Percentiles rank a stretch among this genome's conserved stretches.
These are phyloP conservation scores for Gryllus longicercus DNA, from an alignment of 2,888 invertebrate species.

Conservation along the genomic window DNA sequence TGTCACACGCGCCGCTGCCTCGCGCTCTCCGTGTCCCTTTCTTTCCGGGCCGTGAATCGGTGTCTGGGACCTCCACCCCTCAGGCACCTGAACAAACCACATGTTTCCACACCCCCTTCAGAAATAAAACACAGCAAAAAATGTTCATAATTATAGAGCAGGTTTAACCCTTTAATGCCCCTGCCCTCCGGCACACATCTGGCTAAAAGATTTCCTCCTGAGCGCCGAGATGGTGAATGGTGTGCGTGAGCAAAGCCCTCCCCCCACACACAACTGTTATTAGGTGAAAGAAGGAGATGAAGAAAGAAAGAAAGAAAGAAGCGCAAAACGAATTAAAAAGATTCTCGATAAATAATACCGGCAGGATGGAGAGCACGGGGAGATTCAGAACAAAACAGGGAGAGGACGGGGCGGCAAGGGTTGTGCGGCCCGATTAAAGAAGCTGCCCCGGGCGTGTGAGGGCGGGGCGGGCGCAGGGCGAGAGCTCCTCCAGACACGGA, in stretches of 20 bases:
- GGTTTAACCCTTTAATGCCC: constrained; percentile 31
- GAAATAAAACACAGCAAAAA: constrained; percentile 32
- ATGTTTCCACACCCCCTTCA: constrained; percentile 33
- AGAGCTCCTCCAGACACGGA: neutral
- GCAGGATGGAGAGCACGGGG: constrained; percentile 28
- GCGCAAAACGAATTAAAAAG: constrained; percentile 33
- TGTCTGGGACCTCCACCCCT: constrained; percentile 24
- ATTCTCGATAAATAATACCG: constrained; percentile 35
- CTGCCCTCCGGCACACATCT: constrained; percentile 31
- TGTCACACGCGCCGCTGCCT: constrained; percentile 1
- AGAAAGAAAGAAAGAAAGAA: constrained; percentile 34
- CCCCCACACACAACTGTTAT: constrained; percentile 29
- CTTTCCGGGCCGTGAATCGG: neutral
- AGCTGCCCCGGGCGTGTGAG: neutral
- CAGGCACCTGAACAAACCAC: constrained; percentile 34
- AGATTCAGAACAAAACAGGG: constrained; percentile 25
- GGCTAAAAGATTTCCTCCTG: constrained; percentile 28
- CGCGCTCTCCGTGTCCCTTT: neutral
- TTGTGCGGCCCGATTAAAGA: neutral
- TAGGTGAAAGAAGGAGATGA: constrained; percentile 33
- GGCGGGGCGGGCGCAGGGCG: neutral
- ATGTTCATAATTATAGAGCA: constrained; percentile 33
- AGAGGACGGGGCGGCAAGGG: neutral
- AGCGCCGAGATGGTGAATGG: constrained; percentile 22
- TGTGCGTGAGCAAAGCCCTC: constrained; percentile 28